Percentiles rank a stretch among this genome's conserved stretches.
phyloP scores from a whole-genome alignment of 2,888 invertebrate genomes.

The Lithosia quadra region DNA sequence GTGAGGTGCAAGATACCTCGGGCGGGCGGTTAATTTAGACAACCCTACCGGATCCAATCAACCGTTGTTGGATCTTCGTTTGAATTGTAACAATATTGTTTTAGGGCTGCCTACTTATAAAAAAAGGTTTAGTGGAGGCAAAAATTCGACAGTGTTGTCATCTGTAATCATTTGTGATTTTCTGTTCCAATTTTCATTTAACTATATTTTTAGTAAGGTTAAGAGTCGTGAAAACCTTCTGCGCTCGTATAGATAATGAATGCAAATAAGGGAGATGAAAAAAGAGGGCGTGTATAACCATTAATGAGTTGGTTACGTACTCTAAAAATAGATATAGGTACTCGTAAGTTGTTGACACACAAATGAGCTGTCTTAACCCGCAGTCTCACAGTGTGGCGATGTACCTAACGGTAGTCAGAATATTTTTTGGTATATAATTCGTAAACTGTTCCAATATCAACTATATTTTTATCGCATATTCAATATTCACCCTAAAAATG shows the following conservation, averaged over 20 bases:
- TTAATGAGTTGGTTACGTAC: too few relatives aligned
- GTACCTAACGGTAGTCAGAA: not conserved
- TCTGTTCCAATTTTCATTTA: not conserved
- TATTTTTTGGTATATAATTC: not conserved
- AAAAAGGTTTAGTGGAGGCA: conserved; percentile 19
- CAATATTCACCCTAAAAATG: not conserved
- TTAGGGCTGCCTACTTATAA: conserved; percentile 40
- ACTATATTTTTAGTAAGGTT: not conserved
- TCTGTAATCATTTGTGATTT: not conserved
- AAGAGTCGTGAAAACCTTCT: too few relatives aligned
- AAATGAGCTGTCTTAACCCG: too few relatives aligned
- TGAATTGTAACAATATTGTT: conserved; percentile 50
- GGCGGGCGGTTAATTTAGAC: conserved; percentile 51
- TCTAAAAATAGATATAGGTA: too few relatives aligned
- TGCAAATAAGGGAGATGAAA: too few relatives aligned
- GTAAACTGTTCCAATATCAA: not conserved
- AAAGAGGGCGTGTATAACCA: too few relatives aligned
- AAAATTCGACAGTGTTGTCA: not conserved
- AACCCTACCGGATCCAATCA: conserved; percentile 53
- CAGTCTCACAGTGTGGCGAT: too few relatives aligned
- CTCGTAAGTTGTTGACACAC: too few relatives aligned
- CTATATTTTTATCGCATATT: not conserved
- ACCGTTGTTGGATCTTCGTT: conserved; percentile 39
- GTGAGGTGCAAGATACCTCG: conserved; percentile 51
- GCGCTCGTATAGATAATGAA: too few relatives aligned